Evolutionary conservation across 2,113 vertebrate species (phyloP).

Genomic region (Podiceps cristatus): DNA sequence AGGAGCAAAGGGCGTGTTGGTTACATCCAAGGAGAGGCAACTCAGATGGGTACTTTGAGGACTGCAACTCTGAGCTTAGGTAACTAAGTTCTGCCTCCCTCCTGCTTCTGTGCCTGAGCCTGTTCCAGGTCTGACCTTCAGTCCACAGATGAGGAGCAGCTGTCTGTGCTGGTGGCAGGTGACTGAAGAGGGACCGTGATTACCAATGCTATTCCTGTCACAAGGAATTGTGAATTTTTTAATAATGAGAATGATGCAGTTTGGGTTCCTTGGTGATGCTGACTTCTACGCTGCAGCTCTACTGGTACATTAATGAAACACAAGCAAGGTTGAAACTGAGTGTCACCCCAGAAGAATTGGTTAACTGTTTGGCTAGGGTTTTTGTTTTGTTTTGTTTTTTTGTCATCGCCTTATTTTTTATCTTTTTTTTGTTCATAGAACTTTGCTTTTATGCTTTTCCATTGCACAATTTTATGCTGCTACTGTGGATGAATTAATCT

Average conservation of each 20-base stretch:
- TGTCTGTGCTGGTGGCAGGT: background rate
- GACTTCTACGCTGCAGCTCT: background rate
- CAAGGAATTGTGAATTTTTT: background rate
- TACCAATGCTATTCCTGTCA: background rate
- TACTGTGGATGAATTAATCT: slow-evolving; percentile 4
- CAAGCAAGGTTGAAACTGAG: background rate
- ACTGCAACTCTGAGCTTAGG: background rate
- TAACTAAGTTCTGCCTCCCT: background rate
- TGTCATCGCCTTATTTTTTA: background rate
- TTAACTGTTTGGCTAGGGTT: background rate
- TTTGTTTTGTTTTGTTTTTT: no score
- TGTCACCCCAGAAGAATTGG: background rate
- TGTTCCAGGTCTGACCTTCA: background rate
- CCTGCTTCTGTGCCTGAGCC: background rate
- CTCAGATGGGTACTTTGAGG: background rate
- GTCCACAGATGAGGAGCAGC: background rate
- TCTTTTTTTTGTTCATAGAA: background rate
- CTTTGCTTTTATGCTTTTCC: background rate
- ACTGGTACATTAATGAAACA: background rate
- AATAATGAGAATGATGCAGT: background rate
- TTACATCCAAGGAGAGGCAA: background rate
- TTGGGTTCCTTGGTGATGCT: background rate
- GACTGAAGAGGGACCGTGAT: background rate
- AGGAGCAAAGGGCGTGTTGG: background rate
- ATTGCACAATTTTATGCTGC: background rate